Base-by-base conservation (phyloP, 2,888 invertebrate species). In the Acleris sparsana region DNA sequence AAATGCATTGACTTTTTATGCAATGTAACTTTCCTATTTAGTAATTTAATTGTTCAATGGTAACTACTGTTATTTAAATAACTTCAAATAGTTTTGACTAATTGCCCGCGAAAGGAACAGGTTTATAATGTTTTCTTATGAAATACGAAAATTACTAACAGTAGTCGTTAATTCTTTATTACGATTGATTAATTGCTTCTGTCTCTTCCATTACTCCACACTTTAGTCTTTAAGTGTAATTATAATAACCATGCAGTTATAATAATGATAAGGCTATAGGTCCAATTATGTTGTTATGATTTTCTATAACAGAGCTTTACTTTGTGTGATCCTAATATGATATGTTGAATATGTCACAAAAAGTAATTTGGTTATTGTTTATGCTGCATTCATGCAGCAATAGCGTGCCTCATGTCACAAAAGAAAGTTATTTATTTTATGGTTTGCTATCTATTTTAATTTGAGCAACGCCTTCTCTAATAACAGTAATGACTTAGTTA, bases 401-500 rank as follows among this genome's bases (percentile, higher is more conserved):
- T 18, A 43, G 18, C 16, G 33, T 48, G n/a, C 39, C 9, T 9
- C n/a, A 5, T 17, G 13, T 18, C 22, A 16, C 44, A 16, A 48
- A 48, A 25, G 25, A 46, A 46, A 46, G 46, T 46, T 44, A 18
- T 16, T 5, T 22, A 0, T 56, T 56, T 22, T 48, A 22, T 60
- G 59, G 25, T 33, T 20, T 43, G 49, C 20, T 39, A 60, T 49
- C 53, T 44, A 52, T 51, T 43, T 55, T 55, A 6, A 44, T 43
- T 55, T 61, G 49, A 25, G 51, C 16, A 62, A 51, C 72, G 72
- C 77, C 76, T 75, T 80, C 78, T 79, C 72, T 77, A 78, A 76
- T 74, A 80, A 82, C 85, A 46, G n/a, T 46, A 49, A 56, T 56
- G 44, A n/a, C n/a, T 85, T 78, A 83, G 73, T 83, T 83, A 75